Base-by-base conservation (phyloP, 2,113 vertebrate genomes). In the Piprites chloris region DNA sequence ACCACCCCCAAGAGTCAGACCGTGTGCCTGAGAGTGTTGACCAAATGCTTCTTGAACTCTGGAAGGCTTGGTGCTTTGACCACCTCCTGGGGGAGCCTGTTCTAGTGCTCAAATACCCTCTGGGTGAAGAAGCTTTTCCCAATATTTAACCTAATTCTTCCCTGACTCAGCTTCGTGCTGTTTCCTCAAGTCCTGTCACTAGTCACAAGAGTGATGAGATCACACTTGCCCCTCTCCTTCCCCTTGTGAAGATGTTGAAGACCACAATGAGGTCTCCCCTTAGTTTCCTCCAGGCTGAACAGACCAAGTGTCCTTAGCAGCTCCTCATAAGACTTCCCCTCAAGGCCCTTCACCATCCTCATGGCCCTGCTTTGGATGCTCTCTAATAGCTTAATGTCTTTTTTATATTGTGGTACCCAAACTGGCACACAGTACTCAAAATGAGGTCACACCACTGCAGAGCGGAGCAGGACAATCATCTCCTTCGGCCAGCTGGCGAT, bases 361-460 rank as follows among this genome's bases (percentile, higher is more conserved):
- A 11, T 61, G 6, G 8, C 20, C 1, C 3, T 89, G 13, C 20
- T 75, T 61, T 75, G 39, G 30, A 68, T 26, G 6, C 9, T 52
- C 7, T 67, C 33, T 39, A 20, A 37, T 9, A 33, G 14, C 33
- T 89, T 47, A 53, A 35, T 53, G 9, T 41, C 0, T 52, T 68
- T 52, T 30, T 46, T 6, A 15, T 12, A 5, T 39, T 26, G 11
- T 41, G 20, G 7, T 14, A 21, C n/a, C 19, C 52, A 46, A 13
- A 89, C 1, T 17, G 6, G 9, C 14, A 3, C 26, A 1, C 4
- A n/a, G 20, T 0, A 11, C 24, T 75, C 0, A 0, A 75, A 7
- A 9, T 52, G n/a, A 67, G 28, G n/a, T 33, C 0, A 1, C 7
- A 11, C 28, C 33, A 52, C 28, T 0, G 1, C 37, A 67, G 46